Evolutionary conservation across 2,888 invertebrate genomes (phyloP), one percentile per base, ranked within the genome.

Genomic region (Tryphoninae sp.): DNA sequence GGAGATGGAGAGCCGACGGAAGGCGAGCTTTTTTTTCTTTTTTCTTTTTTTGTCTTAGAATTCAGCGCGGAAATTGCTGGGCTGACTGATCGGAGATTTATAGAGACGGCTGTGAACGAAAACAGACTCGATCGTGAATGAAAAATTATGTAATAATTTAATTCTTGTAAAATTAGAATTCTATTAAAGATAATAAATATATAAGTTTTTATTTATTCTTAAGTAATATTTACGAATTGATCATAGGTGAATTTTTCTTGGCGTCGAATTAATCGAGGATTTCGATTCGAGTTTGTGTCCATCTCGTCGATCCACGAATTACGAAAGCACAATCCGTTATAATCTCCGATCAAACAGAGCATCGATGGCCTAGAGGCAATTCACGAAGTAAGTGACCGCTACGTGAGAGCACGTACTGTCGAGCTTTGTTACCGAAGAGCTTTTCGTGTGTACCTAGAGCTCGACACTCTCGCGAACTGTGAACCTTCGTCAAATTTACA

Each of bases 371-470:
- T 22, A 67, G 61, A 23, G 62, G 19, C 26, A 19, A 40, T 62
- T 64, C 61, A 59, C 6, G 53, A 69, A 71, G 33, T 22, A 72
- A 75, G 65, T 62, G 67, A 45, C 26, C 26, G 45, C n/a, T 71
- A 75, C 61, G 67, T 71, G 49, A n/a, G 42, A 73, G 72, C 78
- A 78, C 81, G 78, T 81, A 78, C 51, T n/a, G 19, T 53, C 75
- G n/a, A 72, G 53, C 62, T 16, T 62, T 72, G 33, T 71, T 67
- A 6, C 55, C 9, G 49, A 4, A 67, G 62, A 75, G 74, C 78
- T 81, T 61, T 81, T n/a, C 22, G 65, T 51, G 42, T 55, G 51
- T 75, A 71, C 61, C 74, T 45, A 78, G 42, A 16, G 61, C 33
- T 59, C 23, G 49, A 74, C 65, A 42, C 55, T 61, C 45, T 8